Conservation (phyloP, 2,113 vertebrate species). For the Gadus chalcogrammus region DNA sequence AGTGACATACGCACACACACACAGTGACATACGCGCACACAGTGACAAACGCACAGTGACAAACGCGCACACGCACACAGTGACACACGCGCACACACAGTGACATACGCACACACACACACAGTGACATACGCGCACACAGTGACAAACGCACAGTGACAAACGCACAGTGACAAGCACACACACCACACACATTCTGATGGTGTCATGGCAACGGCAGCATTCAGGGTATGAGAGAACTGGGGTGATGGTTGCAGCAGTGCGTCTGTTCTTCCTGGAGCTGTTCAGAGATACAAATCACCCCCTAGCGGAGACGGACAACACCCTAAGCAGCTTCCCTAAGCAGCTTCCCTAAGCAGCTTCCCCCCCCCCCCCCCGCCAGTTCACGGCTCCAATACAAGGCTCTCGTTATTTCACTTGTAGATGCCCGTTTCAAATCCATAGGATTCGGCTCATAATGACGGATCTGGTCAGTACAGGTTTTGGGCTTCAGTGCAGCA, state of each 20-base stretch:
- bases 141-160: constrained; percentile 16
- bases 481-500: too few relatives aligned
- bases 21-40: background rate
- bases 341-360: too few relatives aligned
- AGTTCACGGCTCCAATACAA: too few relatives aligned
- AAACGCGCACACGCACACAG: constrained; percentile 20
- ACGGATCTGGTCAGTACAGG: too few relatives aligned
- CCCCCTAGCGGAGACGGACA: too few relatives aligned
- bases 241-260: constrained; percentile 13
- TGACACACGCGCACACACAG: constrained; percentile 11
- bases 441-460: too few relatives aligned
- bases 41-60: constrained; percentile 30
- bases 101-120: too few relatives aligned
- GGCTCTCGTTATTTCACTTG: too few relatives aligned
- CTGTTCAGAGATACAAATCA: background rate
- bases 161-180: constrained; percentile 39
- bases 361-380: too few relatives aligned
- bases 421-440: too few relatives aligned
- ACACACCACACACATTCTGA: constrained; percentile 21
- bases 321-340: too few relatives aligned
- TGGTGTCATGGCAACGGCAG: constrained; percentile 51
- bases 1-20: too few relatives aligned
- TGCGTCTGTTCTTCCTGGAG: constrained; percentile 17
- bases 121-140: background rate
- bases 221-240: constrained; percentile 36